Conservation (phyloP, 2,888 invertebrate species). For the Lepidocyrtoides sp. region DNA sequence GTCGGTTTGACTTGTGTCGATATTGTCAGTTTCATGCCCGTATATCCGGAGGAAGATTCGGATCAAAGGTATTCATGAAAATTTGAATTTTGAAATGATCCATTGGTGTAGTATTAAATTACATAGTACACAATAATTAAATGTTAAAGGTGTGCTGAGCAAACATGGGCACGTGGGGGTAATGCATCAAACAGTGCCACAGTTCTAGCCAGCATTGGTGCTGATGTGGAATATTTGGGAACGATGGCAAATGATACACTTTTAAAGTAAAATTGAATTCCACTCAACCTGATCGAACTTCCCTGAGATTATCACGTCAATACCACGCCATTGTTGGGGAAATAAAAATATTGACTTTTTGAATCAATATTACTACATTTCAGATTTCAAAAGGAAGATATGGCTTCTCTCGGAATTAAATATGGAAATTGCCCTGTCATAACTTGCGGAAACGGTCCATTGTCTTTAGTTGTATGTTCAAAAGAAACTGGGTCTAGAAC, state of each 20-base stretch:
- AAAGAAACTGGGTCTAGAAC: constrained; percentile 89
- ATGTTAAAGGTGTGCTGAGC: constrained; percentile 88
- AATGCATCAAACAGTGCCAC: constrained; percentile 91
- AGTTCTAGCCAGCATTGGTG: constrained; percentile 89
- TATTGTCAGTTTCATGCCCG: constrained; percentile 89
- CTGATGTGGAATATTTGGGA: constrained; percentile 89
- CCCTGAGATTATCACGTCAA: no score
- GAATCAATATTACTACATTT: constrained; percentile 81
- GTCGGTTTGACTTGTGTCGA: constrained; percentile 90
- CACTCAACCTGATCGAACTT: no score
- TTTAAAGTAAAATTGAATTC: constrained; percentile 83
- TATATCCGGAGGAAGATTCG: constrained; percentile 90
- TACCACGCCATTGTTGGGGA: no score
- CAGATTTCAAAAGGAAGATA: constrained; percentile 88
- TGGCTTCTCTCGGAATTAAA: constrained; percentile 88
- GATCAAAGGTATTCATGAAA: constrained; percentile 89
- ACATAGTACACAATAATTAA: no score
- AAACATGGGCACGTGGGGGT: constrained; percentile 90
- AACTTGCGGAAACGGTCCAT: constrained; percentile 87
- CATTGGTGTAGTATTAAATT: no score
- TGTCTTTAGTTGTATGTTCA: constrained; percentile 89
- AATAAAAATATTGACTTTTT: neutral
- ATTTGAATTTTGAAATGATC: no score
- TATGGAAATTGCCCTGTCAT: constrained; percentile 88
- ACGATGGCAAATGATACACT: constrained; percentile 87